phyloP scores from a whole-genome alignment of 2,113 vertebrate genomes.

The Pachyramphus minor region DNA sequence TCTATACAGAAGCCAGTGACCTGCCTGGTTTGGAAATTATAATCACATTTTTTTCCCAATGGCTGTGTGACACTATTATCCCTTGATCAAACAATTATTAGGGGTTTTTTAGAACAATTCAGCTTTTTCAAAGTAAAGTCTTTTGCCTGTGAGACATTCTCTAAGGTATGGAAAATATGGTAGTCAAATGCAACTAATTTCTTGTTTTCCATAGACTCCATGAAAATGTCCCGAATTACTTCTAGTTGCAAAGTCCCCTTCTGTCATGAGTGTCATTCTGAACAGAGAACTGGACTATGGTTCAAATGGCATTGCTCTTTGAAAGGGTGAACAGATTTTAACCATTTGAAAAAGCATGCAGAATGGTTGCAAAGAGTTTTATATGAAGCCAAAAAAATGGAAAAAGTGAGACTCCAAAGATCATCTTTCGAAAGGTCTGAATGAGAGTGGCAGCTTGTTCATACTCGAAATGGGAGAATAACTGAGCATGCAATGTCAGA shows the following conservation, averaged over 20 bases:
- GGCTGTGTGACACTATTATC: neutral
- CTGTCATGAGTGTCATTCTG: neutral
- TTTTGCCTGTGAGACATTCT: neutral
- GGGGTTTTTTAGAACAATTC: neutral
- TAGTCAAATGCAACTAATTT: neutral
- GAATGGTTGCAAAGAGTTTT: neutral
- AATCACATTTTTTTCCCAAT: neutral
- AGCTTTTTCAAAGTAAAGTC: neutral
- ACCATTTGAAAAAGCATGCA: neutral
- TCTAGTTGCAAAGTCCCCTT: neutral
- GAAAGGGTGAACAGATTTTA: neutral
- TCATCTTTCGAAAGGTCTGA: neutral
- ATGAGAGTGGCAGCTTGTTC: neutral
- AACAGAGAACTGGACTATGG: neutral
- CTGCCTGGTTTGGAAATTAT: neutral
- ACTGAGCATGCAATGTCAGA: neutral
- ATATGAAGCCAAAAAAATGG: neutral
- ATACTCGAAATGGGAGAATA: neutral
- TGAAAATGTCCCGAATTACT: neutral
- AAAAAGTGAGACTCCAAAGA: neutral
- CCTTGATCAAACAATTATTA: neutral
- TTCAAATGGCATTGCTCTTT: neutral
- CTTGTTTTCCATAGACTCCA: neutral
- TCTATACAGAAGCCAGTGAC: neutral
- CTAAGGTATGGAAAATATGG: neutral